Conservation (phyloP, 2,797 vertebrate species). For the Chelon auratus region DNA sequence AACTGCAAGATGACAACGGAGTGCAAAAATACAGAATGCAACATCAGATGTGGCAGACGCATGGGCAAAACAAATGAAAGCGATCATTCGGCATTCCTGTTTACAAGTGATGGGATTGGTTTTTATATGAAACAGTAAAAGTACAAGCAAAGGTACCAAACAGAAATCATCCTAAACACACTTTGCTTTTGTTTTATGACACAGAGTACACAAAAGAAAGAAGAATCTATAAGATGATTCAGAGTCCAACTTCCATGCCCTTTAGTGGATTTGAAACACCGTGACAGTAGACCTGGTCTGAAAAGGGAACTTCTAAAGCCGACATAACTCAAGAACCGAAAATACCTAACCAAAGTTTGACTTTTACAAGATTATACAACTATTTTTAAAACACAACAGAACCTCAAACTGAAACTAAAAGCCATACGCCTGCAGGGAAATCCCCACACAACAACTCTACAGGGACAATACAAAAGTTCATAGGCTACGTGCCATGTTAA, state of each 20-base stretch:
- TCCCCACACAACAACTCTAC: background rate
- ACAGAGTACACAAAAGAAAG: background rate
- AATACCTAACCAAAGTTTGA: background rate
- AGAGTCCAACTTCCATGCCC: background rate
- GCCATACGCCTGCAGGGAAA: background rate
- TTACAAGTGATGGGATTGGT: background rate
- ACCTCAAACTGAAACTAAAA: slow-evolving; percentile 22
- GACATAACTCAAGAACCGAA: background rate
- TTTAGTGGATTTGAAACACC: background rate
- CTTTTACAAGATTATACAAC: background rate
- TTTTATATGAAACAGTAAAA: background rate
- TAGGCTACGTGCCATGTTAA: background rate
- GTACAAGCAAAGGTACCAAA: too few relatives aligned
- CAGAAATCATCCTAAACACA: background rate
- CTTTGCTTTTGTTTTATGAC: background rate
- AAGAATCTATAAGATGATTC: background rate
- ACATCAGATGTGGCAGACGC: slow-evolving; percentile 13
- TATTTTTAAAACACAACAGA: background rate
- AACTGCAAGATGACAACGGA: slow-evolving; percentile 4
- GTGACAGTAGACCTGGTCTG: background rate
- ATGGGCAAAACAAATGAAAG: slow-evolving; percentile 39
- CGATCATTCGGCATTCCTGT: slow-evolving; percentile 11
- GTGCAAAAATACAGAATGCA: slow-evolving; percentile 13
- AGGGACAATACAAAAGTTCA: background rate
- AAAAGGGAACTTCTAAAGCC: background rate